Percentiles rank a stretch among this genome's conserved stretches.
These are phyloP conservation scores for Synanthedon tipuliformis DNA, from an alignment of 2,888 invertebrate genomes.

Conservation along the genomic window DNA sequence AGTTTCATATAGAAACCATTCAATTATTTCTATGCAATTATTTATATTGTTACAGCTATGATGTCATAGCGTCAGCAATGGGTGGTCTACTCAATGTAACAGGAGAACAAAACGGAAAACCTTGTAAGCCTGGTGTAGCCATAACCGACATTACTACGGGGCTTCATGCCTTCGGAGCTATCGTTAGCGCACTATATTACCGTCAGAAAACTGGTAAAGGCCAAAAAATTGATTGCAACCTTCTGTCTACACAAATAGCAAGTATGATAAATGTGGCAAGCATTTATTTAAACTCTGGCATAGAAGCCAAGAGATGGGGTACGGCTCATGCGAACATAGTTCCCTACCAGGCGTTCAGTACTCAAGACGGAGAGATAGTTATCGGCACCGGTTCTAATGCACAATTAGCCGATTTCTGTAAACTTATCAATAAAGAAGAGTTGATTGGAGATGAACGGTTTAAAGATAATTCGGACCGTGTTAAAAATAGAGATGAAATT, in stretches of 20 bases:
- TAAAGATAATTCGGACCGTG: slow-evolving; percentile 78
- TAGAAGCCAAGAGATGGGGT: slow-evolving; percentile 86
- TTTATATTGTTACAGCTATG: slow-evolving; percentile 71
- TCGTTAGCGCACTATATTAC: slow-evolving; percentile 88
- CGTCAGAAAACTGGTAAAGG: slow-evolving; percentile 82
- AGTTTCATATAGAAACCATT: not conserved
- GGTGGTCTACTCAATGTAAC: slow-evolving; percentile 93
- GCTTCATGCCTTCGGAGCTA: slow-evolving; percentile 93
- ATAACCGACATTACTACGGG: slow-evolving; percentile 94
- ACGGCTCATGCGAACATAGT: slow-evolving; percentile 95
- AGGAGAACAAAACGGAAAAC: slow-evolving; percentile 84
- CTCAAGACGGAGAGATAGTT: slow-evolving; percentile 85
- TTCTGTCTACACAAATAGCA: slow-evolving; percentile 93
- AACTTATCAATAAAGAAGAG: slow-evolving; percentile 70
- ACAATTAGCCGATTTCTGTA: slow-evolving; percentile 82
- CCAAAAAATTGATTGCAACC: slow-evolving; percentile 92
- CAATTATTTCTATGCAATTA: not conserved
- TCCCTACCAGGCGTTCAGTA: slow-evolving; percentile 91
- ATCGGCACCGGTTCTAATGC: slow-evolving; percentile 88
- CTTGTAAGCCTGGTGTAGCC: slow-evolving; percentile 93
- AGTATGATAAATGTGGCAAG: slow-evolving; percentile 89
- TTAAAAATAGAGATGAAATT: slow-evolving; percentile 79
- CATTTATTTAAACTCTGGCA: slow-evolving; percentile 88
- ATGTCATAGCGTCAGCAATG: slow-evolving; percentile 93
- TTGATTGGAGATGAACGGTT: slow-evolving; percentile 75